Evolutionary conservation across 1,140 invertebrate species (phyloP), one percentile per base, ranked within the genome.

Genomic region (Diachasma alloeum): DNA sequence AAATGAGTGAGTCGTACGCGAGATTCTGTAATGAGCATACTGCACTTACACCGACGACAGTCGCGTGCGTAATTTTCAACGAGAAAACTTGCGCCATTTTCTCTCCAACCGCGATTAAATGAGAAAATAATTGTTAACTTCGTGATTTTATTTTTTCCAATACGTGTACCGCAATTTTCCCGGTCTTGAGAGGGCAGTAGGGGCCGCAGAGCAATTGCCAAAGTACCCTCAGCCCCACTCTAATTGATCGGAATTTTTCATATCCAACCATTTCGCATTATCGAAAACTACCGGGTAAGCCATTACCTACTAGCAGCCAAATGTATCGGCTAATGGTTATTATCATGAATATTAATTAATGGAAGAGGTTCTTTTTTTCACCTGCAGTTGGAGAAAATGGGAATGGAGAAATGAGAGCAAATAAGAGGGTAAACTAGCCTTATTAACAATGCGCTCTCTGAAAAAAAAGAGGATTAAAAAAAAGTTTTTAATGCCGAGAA

Each of bases 161-260:
- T 48, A 39, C 42, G 17, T 53, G 11, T 6, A 44, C 69, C 9
- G 53, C 19, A 59, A 37, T 56, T 44, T 59, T 59, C 8, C 10
- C 15, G 48, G 4, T 56, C 48, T 19, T 56, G 48, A 56, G 19
- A 56, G 48, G 48, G 4, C 48, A 56, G 17, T 10, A 8, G 48
- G 48, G 13, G 15, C 4, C 48, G 48, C n/a, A 0, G 19, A 53
- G 66, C 42, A 22, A 37, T 56, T 10, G 74, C 9, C 44, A 69
- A 75, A 56, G 31, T 68, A 22, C 74, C 39, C 26, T 70, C 6
- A 48, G 11, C 67, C n/a, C 74, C 73, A 73, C 75, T 79, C 80
- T 84, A 85, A 84, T 84, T 85, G 78, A 79, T 70, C 76, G 73
- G 77, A 81, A 80, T 85, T 84, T 82, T 84, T 84, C 80, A 81